Conservation (phyloP, 2,113 vertebrate genomes). For the Desmodus rotundus region DNA sequence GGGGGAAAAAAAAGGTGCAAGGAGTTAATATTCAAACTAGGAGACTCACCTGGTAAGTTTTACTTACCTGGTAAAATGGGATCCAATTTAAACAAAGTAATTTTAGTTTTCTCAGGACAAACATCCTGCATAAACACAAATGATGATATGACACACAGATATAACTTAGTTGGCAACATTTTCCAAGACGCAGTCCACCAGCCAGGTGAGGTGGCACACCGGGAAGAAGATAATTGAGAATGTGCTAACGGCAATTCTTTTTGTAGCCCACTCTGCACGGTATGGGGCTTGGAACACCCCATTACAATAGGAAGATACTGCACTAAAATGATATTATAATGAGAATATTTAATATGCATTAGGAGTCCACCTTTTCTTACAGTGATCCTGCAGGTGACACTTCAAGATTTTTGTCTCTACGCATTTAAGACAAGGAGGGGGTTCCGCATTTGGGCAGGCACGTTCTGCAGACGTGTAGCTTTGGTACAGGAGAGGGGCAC, state of each 20-base stretch:
- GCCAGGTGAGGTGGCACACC: background rate
- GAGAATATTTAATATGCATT: background rate
- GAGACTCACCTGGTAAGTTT: background rate
- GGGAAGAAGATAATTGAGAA: background rate
- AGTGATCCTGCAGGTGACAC: background rate
- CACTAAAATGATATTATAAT: background rate
- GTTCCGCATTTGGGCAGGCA: background rate
- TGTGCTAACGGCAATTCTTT: background rate
- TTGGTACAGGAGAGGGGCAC: background rate
- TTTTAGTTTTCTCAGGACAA: slow-evolving; percentile 33
- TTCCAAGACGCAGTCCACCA: background rate
- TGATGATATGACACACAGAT: background rate
- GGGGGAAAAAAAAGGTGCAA: background rate
- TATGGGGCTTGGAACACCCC: background rate
- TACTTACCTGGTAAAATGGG: background rate
- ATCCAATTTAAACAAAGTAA: slow-evolving; percentile 17
- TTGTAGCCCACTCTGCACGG: background rate
- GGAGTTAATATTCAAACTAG: slow-evolving; percentile 13
- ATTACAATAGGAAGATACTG: background rate
- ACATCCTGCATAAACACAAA: slow-evolving; percentile 20
- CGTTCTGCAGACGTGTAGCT: background rate
- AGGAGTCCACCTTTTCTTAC: background rate
- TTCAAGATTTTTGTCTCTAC: background rate
- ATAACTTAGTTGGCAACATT: background rate
- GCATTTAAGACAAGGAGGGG: background rate